Percentiles rank a stretch among this genome's conserved stretches.
phyloP scores from a whole-genome alignment of 92 coral and sea anemone genomes.

The Palythoa grandiflora region DNA sequence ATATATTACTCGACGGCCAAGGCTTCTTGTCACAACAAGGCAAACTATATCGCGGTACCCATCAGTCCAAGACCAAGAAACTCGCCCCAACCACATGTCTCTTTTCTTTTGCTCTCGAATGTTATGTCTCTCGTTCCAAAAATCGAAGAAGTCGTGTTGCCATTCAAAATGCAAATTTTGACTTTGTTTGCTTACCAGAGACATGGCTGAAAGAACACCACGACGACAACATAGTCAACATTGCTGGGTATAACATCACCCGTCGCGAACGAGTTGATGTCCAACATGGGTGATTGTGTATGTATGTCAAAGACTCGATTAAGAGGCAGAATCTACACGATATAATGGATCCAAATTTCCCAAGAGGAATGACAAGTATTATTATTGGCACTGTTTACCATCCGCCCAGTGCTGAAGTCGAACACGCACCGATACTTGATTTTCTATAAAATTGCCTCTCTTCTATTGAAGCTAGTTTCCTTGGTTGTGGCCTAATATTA shows the following conservation, averaged over 20 bases:
- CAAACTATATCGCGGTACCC: slow-evolving; percentile 15
- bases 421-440: slow-evolving; percentile 18
- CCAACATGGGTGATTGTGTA: slow-evolving; percentile 71
- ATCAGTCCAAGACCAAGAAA: slow-evolving; percentile 17
- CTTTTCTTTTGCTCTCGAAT: slow-evolving; percentile 59
- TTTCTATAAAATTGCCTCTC: slow-evolving; percentile 40
- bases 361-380: slow-evolving; percentile 63
- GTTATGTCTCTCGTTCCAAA: slow-evolving; percentile 46
- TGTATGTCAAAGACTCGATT: slow-evolving; percentile 57
- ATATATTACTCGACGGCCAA: neutral
- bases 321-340: slow-evolving; percentile 47
- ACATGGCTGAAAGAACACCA: slow-evolving; percentile 76
- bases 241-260: slow-evolving; percentile 68
- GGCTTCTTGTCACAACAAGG: neutral
- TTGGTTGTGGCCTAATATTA: slow-evolving; percentile 36
- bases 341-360: slow-evolving; percentile 47
- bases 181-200: slow-evolving; percentile 67
- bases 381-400: slow-evolving; percentile 53
- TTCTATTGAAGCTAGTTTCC: slow-evolving; percentile 31
- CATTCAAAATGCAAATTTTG: slow-evolving; percentile 62
- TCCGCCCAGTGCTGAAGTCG: slow-evolving; percentile 40
- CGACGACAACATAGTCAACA: slow-evolving; percentile 60
- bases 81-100: slow-evolving; percentile 49
- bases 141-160: slow-evolving; percentile 71
- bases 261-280: slow-evolving; percentile 60